A percentile compares a stretch with the other conserved stretches of the same genome.
Evolutionary conservation across 2,888 invertebrate genomes (phyloP).

Genomic region (Agrotis puta): DNA sequence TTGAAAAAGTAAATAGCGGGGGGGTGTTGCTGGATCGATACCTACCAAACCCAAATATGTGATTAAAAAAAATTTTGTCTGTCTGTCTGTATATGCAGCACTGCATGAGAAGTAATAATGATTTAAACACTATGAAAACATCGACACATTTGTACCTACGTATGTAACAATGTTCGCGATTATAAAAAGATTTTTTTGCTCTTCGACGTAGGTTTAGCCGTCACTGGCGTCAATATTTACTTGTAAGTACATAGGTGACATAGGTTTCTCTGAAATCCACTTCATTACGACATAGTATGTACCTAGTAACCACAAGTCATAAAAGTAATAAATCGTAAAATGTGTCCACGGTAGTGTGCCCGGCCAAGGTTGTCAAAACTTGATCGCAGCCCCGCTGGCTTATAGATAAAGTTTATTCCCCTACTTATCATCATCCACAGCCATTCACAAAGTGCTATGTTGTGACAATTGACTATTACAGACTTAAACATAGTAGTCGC

Average conservation of each 20-base stretch:
- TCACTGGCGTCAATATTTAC: conserved; percentile 42
- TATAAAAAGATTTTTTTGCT: conserved; percentile 35
- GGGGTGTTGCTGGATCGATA: too few relatives aligned
- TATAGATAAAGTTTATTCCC: too few relatives aligned
- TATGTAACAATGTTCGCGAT: conserved; percentile 25
- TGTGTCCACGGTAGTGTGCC: conserved; percentile 19
- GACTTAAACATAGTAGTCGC: too few relatives aligned
- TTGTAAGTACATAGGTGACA: conserved; percentile 22
- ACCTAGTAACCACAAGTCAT: conserved; percentile 32
- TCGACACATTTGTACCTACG: conserved; percentile 11
- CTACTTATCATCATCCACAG: too few relatives aligned
- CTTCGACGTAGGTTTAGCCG: conserved; percentile 1
- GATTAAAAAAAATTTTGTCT: too few relatives aligned
- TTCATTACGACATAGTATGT: conserved; percentile 32
- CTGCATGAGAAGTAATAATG: conserved; percentile 27
- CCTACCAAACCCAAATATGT: too few relatives aligned
- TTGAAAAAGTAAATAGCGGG: too few relatives aligned
- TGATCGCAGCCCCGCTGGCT: neutral
- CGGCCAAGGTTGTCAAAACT: conserved; percentile 28
- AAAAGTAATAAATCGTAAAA: conserved; percentile 21
- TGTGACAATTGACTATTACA: too few relatives aligned
- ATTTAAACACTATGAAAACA: conserved; percentile 18
- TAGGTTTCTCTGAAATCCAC: conserved; percentile 38
- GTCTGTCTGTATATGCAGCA: too few relatives aligned
- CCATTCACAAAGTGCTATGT: too few relatives aligned